Base-by-base conservation (phyloP, 92 coral and sea anemone genomes). In the Zoanthus gigantus region DNA sequence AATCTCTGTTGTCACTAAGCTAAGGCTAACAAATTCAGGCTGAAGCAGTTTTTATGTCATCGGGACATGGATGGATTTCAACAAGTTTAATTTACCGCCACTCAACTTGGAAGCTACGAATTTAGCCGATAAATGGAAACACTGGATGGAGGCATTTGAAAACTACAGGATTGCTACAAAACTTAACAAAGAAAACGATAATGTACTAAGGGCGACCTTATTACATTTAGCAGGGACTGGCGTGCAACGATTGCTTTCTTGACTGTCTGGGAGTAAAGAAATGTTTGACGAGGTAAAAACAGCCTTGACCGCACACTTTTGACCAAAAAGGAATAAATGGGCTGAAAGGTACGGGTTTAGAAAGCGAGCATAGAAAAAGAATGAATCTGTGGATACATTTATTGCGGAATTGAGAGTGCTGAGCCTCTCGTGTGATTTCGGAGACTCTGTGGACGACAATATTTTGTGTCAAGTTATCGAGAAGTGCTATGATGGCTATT, bases 41-140 rank as follows among this genome's bases (percentile, higher is more conserved):
- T 76, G 83, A 78, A 76, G 76, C 42, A 86, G 89, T 34, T 69
- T 37, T 17, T 83, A 76, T 63, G 76, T 86, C 89, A 86, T 86
- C 72, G 83, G 89, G 7, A 58, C n/a, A n/a, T 56, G n/a, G n/a
- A n/a, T n/a, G n/a, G n/a, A n/a, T n/a, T n/a, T n/a, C n/a, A n/a
- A n/a, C n/a, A n/a, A n/a, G n/a, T n/a, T n/a, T n/a, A n/a, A n/a
- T n/a, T n/a, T n/a, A n/a, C n/a, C n/a, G n/a, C n/a, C n/a, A n/a
- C n/a, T n/a, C n/a, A n/a, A n/a, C n/a, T n/a, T n/a, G n/a, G n/a
- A n/a, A n/a, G n/a, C n/a, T n/a, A n/a, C 74, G 45, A 48, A 83
- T 34, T 46, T 83, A 34, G 87, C 87, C 2, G 77, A 83, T 52
- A 65, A 83, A 29, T 83, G 87, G 76, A 83, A 83, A 47, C 60